These are phyloP conservation scores for Crypturellus tataupa DNA, from an alignment of 2,797 vertebrate genomes.

Conservation along the genomic window DNA sequence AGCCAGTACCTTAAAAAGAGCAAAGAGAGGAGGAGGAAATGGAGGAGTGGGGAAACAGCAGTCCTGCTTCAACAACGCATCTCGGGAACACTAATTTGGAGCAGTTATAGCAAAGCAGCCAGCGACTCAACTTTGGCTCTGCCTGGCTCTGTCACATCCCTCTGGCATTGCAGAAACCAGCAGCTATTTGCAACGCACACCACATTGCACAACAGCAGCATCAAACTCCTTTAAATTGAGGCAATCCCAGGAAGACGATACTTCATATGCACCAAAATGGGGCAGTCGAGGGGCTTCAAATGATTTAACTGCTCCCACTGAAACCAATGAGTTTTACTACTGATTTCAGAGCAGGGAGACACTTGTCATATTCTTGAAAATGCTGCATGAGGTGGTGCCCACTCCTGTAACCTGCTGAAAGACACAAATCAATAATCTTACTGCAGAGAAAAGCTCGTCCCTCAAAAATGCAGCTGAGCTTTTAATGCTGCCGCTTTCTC, in stretches of 20 bases:
- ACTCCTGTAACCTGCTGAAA: background rate
- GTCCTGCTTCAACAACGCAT: background rate
- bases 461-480: background rate
- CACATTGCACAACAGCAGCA: background rate
- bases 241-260: background rate
- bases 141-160: background rate
- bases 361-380: background rate
- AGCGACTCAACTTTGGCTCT: background rate
- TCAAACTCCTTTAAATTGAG: background rate
- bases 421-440: slow-evolving; percentile 5
- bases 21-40: background rate
- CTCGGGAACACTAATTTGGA: background rate
- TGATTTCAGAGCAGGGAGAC: background rate
- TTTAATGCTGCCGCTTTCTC: background rate
- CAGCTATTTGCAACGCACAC: rapidly evolving
- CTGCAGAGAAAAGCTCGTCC: background rate
- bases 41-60: background rate
- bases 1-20: background rate
- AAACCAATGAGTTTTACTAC: background rate
- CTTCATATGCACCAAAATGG: background rate
- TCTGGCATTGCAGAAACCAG: background rate
- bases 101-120: background rate
- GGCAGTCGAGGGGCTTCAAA: background rate
- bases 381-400: background rate
- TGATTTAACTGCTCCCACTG: background rate